Conservation (phyloP, 2,888 invertebrate genomes). For the Temnothorax unifasciatus region DNA sequence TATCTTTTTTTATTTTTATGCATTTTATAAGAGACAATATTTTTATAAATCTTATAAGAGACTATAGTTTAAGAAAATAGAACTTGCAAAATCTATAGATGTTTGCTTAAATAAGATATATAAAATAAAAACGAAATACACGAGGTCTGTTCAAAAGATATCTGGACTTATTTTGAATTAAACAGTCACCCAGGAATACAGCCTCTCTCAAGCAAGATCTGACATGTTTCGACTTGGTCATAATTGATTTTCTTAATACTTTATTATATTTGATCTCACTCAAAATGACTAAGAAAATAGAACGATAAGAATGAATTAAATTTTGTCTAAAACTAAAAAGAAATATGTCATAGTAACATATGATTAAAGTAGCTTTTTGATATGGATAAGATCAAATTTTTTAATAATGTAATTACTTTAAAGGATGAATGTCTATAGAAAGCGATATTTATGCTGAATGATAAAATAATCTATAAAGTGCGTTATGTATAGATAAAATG, state of each 20-base stretch:
- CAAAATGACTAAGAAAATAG: background rate
- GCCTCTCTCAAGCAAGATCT: background rate
- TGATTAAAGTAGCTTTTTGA: background rate
- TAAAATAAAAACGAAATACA: background rate
- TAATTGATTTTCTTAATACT: background rate
- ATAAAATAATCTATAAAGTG: too few relatives aligned
- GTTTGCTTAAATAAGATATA: constrained; percentile 1
- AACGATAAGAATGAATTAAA: background rate
- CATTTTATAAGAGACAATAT: background rate
- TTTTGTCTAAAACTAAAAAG: background rate
- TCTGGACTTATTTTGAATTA: background rate
- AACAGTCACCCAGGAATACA: background rate
- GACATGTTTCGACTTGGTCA: background rate
- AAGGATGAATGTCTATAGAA: background rate
- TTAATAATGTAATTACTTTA: background rate
- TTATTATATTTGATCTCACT: background rate
- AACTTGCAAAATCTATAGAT: background rate
- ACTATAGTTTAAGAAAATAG: background rate
- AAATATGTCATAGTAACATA: background rate
- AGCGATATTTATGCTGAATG: too few relatives aligned
- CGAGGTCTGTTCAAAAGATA: background rate
- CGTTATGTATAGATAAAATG: too few relatives aligned
- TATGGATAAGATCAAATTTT: background rate
- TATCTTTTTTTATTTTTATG: background rate
- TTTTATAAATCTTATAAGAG: background rate